A percentile compares a stretch with the other conserved stretches of the same genome.
Evolutionary conservation across 2,113 vertebrate genomes (phyloP).

Genomic region (Aplodontia rufa): DNA sequence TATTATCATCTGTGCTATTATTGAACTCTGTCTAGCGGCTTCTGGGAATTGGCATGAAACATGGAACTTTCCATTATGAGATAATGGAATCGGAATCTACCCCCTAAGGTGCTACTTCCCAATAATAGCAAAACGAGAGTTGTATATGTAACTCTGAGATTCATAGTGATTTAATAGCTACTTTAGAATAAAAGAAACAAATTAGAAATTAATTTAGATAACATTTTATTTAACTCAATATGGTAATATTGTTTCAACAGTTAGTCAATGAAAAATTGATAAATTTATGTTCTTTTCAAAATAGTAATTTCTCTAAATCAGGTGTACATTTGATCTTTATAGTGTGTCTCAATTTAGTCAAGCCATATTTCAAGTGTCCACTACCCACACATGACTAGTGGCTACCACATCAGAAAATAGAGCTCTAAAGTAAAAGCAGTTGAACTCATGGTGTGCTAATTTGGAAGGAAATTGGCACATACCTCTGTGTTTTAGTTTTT

Average conservation of each 20-base stretch:
- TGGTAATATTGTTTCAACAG: neutral
- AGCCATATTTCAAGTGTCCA: neutral
- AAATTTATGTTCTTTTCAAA: neutral
- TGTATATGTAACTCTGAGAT: neutral
- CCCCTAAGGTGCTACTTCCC: neutral
- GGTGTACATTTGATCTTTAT: neutral
- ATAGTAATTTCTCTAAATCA: neutral
- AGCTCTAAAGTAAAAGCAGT: neutral
- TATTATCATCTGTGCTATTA: neutral
- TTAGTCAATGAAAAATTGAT: neutral
- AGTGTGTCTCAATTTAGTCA: neutral
- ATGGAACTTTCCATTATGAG: neutral
- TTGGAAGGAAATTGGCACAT: neutral
- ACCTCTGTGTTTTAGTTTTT: neutral
- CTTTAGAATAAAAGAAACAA: neutral
- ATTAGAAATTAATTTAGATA: constrained; percentile 35
- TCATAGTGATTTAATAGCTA: neutral
- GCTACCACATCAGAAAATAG: neutral
- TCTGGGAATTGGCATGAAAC: neutral
- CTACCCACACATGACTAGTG: neutral
- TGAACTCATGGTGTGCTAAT: neutral
- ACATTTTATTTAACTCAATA: neutral
- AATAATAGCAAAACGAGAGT: neutral
- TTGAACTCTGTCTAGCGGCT: neutral
- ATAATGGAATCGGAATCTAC: neutral